Evolutionary conservation across 1,140 invertebrate species (phyloP).

Genomic region (Bombus difficillimus): DNA sequence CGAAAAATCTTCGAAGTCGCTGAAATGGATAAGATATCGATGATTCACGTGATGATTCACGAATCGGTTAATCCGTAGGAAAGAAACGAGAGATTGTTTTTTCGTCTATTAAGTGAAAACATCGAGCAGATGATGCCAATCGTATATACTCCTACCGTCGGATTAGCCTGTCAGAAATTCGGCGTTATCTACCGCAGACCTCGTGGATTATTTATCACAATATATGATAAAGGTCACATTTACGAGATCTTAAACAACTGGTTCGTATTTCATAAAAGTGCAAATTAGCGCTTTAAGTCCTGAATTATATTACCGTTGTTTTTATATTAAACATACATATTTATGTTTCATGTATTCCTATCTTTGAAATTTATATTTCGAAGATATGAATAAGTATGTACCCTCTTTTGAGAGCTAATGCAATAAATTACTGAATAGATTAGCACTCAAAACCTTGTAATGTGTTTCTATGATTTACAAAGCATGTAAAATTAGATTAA

Average conservation of each 20-base stretch:
- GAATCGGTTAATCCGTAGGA: constrained; percentile 85
- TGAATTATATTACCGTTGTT: neutral
- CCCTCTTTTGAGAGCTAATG: no score
- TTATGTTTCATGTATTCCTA: no score
- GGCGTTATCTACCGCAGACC: constrained; percentile 97
- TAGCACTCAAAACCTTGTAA: no score
- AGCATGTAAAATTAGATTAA: no score
- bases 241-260: constrained; percentile 95
- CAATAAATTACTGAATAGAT: no score
- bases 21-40: no score
- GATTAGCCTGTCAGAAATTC: constrained; percentile 98
- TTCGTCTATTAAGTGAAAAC: constrained; percentile 95
- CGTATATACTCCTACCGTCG: constrained; percentile 99
- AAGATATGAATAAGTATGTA: no score
- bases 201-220: constrained; percentile 97
- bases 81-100: constrained; percentile 98
- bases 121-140: constrained; percentile 98
- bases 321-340: neutral
- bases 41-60: no score
- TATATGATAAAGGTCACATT: constrained; percentile 97
- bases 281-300: no score
- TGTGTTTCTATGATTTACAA: no score
- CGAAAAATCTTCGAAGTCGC: no score
- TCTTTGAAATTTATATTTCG: no score
- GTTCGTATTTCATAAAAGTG: constrained; percentile 81